These are phyloP conservation scores for Poeciliopsis occidentalis DNA, from an alignment of 2,113 vertebrate species.

Conservation along the genomic window DNA sequence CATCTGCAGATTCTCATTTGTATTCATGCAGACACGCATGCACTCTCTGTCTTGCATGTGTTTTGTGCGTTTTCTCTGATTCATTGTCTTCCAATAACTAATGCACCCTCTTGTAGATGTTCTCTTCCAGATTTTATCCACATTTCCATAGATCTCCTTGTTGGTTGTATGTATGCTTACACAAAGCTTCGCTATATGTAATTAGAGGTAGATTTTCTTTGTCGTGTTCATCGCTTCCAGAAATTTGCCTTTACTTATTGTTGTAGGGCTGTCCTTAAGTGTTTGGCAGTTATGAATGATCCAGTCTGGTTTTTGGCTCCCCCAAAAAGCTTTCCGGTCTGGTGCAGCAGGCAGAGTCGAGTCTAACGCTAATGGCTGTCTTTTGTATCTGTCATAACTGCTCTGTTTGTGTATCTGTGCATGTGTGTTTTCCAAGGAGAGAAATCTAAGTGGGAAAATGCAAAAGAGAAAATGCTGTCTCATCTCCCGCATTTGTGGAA, in stretches of 20 bases:
- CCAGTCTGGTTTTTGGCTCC: slow-evolving; percentile 53
- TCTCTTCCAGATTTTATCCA: slow-evolving; percentile 47
- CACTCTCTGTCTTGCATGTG: slow-evolving; percentile 7
- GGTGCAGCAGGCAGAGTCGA: slow-evolving; percentile 45
- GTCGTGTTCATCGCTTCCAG: slow-evolving; percentile 29
- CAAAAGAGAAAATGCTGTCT: slow-evolving; percentile 53
- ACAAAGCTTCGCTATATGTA: slow-evolving; percentile 24
- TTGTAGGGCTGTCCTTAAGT: slow-evolving; percentile 27
- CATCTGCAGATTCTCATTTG: neutral
- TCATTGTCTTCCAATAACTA: slow-evolving; percentile 70
- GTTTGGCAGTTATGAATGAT: slow-evolving; percentile 66
- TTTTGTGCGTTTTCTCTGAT: slow-evolving; percentile 46
- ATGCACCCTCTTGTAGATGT: slow-evolving; percentile 66
- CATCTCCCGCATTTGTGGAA: slow-evolving; percentile 29
- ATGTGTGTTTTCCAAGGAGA: slow-evolving; percentile 28
- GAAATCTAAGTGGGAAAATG: slow-evolving; percentile 37
- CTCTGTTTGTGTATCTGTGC: slow-evolving; percentile 42
- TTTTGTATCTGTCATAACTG: slow-evolving; percentile 68
- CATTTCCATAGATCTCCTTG: neutral
- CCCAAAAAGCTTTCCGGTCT: slow-evolving; percentile 45
- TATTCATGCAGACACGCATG: slow-evolving; percentile 8
- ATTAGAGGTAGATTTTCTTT: slow-evolving; percentile 26
- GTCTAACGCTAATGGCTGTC: slow-evolving; percentile 63
- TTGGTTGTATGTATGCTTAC: slow-evolving; percentile 22
- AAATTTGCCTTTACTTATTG: slow-evolving; percentile 20